Evolutionary conservation across 2,797 vertebrate species (phyloP).

Genomic region (Coranthus polyacanthus): DNA sequence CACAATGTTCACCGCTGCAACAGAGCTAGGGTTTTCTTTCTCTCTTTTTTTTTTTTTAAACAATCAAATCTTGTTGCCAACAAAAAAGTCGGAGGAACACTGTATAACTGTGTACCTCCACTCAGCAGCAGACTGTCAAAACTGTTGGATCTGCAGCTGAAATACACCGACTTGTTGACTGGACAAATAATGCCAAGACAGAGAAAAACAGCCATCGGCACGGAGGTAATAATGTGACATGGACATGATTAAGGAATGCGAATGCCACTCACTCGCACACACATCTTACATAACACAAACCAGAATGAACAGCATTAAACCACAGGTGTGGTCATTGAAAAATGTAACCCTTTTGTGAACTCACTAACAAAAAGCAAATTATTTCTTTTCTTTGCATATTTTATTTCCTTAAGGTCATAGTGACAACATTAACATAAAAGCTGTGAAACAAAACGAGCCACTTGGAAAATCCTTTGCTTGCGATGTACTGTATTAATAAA

Average conservation of each 20-base stretch:
- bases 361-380: no score
- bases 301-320: not conserved
- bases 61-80: constrained; percentile 12
- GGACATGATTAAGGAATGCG: constrained; percentile 20
- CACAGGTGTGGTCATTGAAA: no score
- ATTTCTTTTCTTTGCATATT: no score
- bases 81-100: constrained; percentile 15
- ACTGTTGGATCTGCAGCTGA: constrained; percentile 3
- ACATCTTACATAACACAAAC: constrained; percentile 11
- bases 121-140: constrained; percentile 22
- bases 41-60: not conserved
- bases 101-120: not conserved
- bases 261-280: not conserved
- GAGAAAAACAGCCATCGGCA: constrained; percentile 18
- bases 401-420: no score
- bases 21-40: not conserved
- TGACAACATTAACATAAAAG: no score
- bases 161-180: constrained; percentile 21
- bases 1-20: constrained; percentile 15
- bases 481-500: no score
- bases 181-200: constrained; percentile 21
- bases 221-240: constrained; percentile 19
- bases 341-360: no score
- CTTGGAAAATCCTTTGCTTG: no score
- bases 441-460: no score